Conservation (phyloP, 2,888 invertebrate species). For the Endomychus coccineus region DNA sequence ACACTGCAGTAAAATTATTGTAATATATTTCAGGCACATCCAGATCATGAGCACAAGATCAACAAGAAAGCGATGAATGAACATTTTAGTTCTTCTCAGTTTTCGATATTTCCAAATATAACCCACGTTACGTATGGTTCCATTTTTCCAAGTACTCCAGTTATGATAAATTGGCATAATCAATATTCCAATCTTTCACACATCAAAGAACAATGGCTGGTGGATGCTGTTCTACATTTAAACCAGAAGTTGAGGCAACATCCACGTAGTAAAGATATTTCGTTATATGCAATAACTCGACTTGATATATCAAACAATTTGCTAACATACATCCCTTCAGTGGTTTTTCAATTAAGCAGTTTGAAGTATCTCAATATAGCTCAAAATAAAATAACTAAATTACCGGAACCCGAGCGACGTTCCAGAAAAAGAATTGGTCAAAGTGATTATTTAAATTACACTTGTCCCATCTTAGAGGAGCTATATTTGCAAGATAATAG, state of each 20-base stretch:
- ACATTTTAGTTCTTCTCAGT: slow-evolving; percentile 49
- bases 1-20: too few species aligned
- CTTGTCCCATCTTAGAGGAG: slow-evolving; percentile 79
- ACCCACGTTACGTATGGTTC: slow-evolving; percentile 66
- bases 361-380: slow-evolving; percentile 77
- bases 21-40: slow-evolving; percentile 66
- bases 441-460: slow-evolving; percentile 45
- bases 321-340: slow-evolving; percentile 68
- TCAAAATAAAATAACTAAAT: slow-evolving; percentile 77
- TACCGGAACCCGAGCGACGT: slow-evolving; percentile 49
- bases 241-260: slow-evolving; percentile 74
- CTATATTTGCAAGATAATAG: slow-evolving; percentile 88
- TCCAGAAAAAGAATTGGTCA: slow-evolving; percentile 32
- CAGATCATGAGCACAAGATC: slow-evolving; percentile 88
- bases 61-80: slow-evolving; percentile 80
- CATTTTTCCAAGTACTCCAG: slow-evolving; percentile 74
- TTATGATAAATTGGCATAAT: slow-evolving; percentile 90
- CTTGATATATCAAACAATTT: slow-evolving; percentile 89
- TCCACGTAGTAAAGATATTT: slow-evolving; percentile 57
- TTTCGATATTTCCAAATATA: slow-evolving; percentile 47
- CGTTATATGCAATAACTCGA: slow-evolving; percentile 86
- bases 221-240: slow-evolving; percentile 73
- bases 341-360: slow-evolving; percentile 77
- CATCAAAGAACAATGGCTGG: slow-evolving; percentile 74
- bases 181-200: slow-evolving; percentile 63